These are phyloP conservation scores for Lethocerus indicus DNA, from an alignment of 1,140 invertebrate genomes.

Conservation along the genomic window DNA sequence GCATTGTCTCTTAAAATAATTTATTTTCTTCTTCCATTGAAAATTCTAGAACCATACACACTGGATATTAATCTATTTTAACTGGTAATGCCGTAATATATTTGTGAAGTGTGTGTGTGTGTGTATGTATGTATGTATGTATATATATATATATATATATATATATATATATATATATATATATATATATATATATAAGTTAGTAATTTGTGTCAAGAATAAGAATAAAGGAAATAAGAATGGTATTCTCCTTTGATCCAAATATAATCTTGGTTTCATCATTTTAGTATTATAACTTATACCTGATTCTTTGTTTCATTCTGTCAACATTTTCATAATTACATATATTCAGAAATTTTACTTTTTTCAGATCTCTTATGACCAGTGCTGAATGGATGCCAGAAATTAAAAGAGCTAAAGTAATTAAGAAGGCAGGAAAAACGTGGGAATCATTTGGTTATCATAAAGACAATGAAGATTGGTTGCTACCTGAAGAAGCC, in stretches of 20 bases:
- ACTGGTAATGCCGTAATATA: background rate
- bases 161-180: no score
- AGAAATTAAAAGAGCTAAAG: slow-evolving; percentile 32
- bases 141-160: no score
- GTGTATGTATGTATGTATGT: no score
- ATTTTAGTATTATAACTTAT: background rate
- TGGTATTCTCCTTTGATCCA: background rate
- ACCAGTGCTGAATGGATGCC: slow-evolving; percentile 38
- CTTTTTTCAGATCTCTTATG: slow-evolving; percentile 24
- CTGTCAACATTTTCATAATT: background rate
- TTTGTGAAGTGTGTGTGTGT: no score
- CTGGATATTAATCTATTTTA: background rate
- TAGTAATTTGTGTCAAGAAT: no score
- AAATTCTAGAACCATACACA: background rate
- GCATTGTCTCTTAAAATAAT: background rate
- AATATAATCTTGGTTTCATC: background rate
- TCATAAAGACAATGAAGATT: slow-evolving; percentile 28
- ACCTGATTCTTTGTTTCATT: background rate
- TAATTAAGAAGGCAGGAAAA: slow-evolving; percentile 35
- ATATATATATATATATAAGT: no score
- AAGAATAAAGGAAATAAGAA: background rate
- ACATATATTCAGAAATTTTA: slow-evolving; percentile 2
- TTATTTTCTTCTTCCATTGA: background rate
- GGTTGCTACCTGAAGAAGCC: slow-evolving; percentile 40
- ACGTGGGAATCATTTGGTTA: slow-evolving; percentile 37